Evolutionary conservation across 1,140 invertebrate genomes (phyloP).

Genomic region (Nautilus pompilius): DNA sequence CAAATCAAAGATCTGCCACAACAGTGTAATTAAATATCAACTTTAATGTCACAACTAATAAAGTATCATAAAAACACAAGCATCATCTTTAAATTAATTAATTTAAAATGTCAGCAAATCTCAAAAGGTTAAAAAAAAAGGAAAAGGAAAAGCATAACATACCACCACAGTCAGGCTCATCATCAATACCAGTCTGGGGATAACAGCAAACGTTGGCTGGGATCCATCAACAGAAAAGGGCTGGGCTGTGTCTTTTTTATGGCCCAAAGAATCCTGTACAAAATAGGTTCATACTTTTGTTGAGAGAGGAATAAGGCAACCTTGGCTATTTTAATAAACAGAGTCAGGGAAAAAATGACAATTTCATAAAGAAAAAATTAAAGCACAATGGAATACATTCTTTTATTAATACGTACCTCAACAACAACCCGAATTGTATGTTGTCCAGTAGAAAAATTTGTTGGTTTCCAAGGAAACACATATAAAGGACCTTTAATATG

Average conservation of each 20-base stretch:
- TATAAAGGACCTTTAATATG: constrained; percentile 68
- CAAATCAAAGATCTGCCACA: constrained; percentile 3
- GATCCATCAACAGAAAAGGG: constrained; percentile 76
- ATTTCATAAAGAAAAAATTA: not conserved
- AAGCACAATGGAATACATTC: no score
- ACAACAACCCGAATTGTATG: constrained; percentile 62
- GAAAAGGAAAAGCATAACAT: constrained; percentile 52
- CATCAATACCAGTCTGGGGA: constrained; percentile 72
- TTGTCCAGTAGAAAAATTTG: constrained; percentile 64
- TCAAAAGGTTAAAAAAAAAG: constrained; percentile 2
- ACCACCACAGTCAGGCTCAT: constrained; percentile 70
- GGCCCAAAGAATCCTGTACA: constrained; percentile 65
- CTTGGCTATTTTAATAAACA: not conserved
- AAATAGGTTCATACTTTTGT: constrained; percentile 5
- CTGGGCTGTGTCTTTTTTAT: constrained; percentile 63
- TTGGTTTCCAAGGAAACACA: constrained; percentile 69
- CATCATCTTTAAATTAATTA: not conserved
- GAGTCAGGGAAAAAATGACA: not conserved
- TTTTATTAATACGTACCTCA: no score
- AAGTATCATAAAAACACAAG: constrained; percentile 5
- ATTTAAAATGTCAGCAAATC: constrained; percentile 4
- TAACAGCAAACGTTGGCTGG: constrained; percentile 64
- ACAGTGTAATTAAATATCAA: constrained; percentile 7
- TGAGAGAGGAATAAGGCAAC: not conserved
- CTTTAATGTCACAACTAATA: constrained; percentile 6